phyloP scores from a whole-genome alignment of 2,888 invertebrate species.

The Orgyia antiqua region DNA sequence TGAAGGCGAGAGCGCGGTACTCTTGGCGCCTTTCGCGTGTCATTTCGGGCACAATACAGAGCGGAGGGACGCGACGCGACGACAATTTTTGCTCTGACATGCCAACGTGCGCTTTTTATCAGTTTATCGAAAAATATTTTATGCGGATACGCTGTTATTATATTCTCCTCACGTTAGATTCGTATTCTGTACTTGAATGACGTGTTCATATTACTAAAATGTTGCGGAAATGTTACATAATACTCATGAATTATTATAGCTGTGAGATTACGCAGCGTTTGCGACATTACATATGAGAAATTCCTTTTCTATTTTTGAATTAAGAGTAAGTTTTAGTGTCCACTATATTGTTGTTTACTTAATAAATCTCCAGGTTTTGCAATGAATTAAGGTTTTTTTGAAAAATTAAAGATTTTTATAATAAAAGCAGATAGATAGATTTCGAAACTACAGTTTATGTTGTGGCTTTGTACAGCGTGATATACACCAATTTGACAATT shows the following conservation, averaged over 20 bases:
- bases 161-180: conserved; percentile 40
- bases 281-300: conserved; percentile 2
- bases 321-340: no score
- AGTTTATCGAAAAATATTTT: conserved; percentile 55
- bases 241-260: conserved; percentile 20
- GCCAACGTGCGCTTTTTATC: conserved; percentile 54
- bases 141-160: conserved; percentile 40
- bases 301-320: conserved; percentile 3
- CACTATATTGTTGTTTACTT: no score
- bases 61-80: conserved; percentile 37
- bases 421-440: no score
- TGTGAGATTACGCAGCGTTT: conserved; percentile 10
- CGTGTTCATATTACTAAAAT: conserved; percentile 23
- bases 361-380: no score
- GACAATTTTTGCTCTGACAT: conserved; percentile 62
- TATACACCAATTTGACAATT: no score
- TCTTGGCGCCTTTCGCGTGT: conserved; percentile 75
- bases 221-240: conserved; percentile 15
- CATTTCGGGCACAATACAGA: conserved; percentile 72
- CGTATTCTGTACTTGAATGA: conserved; percentile 34
- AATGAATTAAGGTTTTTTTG: no score
- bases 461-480: no score
- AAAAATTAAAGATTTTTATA: no score
- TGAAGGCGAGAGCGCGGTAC: conserved; percentile 62
- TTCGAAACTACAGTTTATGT: no score